Evolutionary conservation across 2,113 vertebrate genomes (phyloP), one percentile per base, ranked within the genome.

Genomic region (Pterocles burchelli): DNA sequence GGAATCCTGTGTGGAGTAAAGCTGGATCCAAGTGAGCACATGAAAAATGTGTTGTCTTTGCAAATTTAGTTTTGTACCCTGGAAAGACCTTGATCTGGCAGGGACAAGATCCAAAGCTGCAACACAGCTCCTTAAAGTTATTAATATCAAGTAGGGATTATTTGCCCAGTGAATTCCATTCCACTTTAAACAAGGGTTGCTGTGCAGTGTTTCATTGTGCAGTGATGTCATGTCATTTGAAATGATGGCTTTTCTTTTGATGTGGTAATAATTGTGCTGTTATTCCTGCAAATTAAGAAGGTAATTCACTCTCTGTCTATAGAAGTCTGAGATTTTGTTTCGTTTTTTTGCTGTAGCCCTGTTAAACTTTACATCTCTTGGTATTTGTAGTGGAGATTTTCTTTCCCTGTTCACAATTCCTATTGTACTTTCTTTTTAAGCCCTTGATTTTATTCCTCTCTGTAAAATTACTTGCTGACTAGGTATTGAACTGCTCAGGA

Each of bases 391-490:
- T 81, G 74, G 88, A 95, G 92, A 89, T 96, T 94, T 96, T 76
- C 77, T 92, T 92, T 70, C 24, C 1, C 82, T 93, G 88, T 86
- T 97, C 89, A 91, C 94, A 95, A 81, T 92, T 92, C 61, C 78
- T 92, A 65, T 94, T 95, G 85, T 91, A 77, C 84, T 92, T 96
- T 65, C 57, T 85, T 93, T 96, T 80, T 91, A 95, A 93, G 76
- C 83, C 72, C 46, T 93, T 1, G 6, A 8, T 94, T 92, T 90
- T 38, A 3, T 93, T 89, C 77, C 84, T 84, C 68, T 82, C 65
- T 73, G 66, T 77, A 62, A 93, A 85, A 85, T 85, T 87, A 68
- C 71, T 93, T 94, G 75, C 78, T 93, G 91, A 67, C 65, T 87
- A 89, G 85, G 73, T 92, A 93, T 62, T 87, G 90, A 96, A 34